Evolutionary conservation across 2,113 vertebrate genomes (phyloP), one percentile per base, ranked within the genome.

Genomic region (Podilymbus podiceps): DNA sequence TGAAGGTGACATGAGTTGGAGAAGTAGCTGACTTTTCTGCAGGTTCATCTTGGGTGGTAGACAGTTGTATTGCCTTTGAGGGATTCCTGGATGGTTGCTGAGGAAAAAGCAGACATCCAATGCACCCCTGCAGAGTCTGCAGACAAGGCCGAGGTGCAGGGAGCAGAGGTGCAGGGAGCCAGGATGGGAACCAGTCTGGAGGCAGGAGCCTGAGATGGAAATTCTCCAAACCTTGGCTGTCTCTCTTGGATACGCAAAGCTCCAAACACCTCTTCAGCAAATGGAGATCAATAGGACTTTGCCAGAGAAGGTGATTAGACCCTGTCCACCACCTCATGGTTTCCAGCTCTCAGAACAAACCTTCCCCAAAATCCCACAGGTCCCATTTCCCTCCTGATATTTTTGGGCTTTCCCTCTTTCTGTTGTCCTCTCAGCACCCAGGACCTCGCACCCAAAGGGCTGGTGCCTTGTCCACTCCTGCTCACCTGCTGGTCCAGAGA

Each of bases 1-100:
- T 98, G 75, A 95, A 98, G 91, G 90, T 97, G 94, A 90, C 2
- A 7, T 10, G 77, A 23, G 91, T 46, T 31, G 96, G 91, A 31
- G 96, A 97, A 58, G 30, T 7, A 9, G 53, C 9, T 47, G 77
- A 44, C 60, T 89, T 79, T 40, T 92, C 89, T 64, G 38, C 67
- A 49, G 83, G 60, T 50, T 85, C 85, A 17, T 82, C 94, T 38
- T 4, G 84, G 12, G 55, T 19, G 22, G 33, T 23, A 58, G 64
- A 59, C 27, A 53, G 56, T 44, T 85, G 69, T 55, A 28, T 67
- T 55, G 33, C 60, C 82, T 88, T 96, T 23, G 82, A 72, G 18
- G 69, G 82, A 62, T n/a, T 90, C 60, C 77, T 96, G 88, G 75
- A 49, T 12, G 77, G 63, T 5, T 78, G 74, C 89, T 96, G 71